phyloP scores from a whole-genome alignment of 2,113 vertebrate species.

The Chitala chitala region DNA sequence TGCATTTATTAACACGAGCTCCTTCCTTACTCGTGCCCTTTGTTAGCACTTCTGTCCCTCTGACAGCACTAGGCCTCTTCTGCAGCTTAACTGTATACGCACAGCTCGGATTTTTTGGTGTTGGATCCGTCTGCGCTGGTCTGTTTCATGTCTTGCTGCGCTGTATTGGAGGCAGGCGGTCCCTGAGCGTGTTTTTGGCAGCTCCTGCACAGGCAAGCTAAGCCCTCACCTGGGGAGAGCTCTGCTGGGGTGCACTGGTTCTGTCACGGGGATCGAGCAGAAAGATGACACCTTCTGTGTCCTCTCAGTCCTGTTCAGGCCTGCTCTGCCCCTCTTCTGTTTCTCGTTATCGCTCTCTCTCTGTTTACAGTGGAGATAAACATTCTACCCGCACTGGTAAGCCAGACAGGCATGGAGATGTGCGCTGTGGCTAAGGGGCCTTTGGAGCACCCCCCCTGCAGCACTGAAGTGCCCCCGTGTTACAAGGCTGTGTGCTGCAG shows the following conservation, averaged over 20 bases:
- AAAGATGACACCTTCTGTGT: slow-evolving; percentile 49
- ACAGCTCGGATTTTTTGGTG: too few species aligned
- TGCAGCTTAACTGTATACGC: too few species aligned
- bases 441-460: neutral
- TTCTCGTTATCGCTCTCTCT: neutral
- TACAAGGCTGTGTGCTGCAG: neutral
- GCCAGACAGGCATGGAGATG: neutral
- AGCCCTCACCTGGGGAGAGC: neutral
- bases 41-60: too few species aligned
- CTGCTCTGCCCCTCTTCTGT: neutral
- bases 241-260: neutral
- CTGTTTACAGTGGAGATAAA: slow-evolving; percentile 23
- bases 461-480: too few species aligned
- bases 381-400: neutral
- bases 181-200: neutral
- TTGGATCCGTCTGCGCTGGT: too few species aligned
- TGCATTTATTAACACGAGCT: too few species aligned
- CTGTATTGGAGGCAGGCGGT: too few species aligned
- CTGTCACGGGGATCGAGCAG: slow-evolving; percentile 42
- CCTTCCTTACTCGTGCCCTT: too few species aligned
- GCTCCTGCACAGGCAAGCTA: neutral
- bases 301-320: slow-evolving; percentile 17
- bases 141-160: too few species aligned
- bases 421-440: neutral
- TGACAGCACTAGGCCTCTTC: too few species aligned